Percentiles rank a stretch among this genome's conserved stretches.
Conservation (phyloP, 2,888 invertebrate species). For the Chrysodeixis includens region DNA sequence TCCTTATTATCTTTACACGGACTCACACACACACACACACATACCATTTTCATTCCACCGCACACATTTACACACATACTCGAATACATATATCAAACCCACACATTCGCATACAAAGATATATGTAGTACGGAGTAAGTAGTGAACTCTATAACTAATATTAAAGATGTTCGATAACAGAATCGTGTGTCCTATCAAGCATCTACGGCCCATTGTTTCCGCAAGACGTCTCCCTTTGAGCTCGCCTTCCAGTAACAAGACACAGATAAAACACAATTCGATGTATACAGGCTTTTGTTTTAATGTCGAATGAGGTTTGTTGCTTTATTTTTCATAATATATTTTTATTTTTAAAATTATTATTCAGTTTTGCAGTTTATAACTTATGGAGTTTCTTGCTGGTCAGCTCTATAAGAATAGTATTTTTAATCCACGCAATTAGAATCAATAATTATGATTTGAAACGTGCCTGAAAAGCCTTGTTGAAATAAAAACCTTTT, state of each 20-base stretch:
- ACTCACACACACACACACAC: neutral
- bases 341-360: neutral
- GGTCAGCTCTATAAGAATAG: too few relatives aligned
- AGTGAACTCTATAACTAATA: slow-evolving; percentile 60
- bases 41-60: neutral
- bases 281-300: slow-evolving; percentile 29
- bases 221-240: slow-evolving; percentile 49
- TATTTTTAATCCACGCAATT: too few relatives aligned
- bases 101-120: neutral
- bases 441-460: too few relatives aligned
- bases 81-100: neutral
- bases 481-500: too few relatives aligned
- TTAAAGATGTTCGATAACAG: slow-evolving; percentile 66
- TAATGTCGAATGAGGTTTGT: neutral
- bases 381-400: too few relatives aligned
- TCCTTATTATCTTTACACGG: neutral
- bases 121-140: neutral
- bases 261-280: slow-evolving; percentile 26
- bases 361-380: too few relatives aligned
- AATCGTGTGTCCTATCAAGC: slow-evolving; percentile 65
- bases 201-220: slow-evolving; percentile 68
- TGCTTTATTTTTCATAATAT: neutral
- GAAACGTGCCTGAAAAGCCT: too few relatives aligned
- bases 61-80: neutral
- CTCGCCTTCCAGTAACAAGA: slow-evolving; percentile 18